A percentile compares a stretch with the other conserved stretches of the same genome.
Conservation (phyloP, 2,113 vertebrate genomes). For the Himantopus leucocephalus region DNA sequence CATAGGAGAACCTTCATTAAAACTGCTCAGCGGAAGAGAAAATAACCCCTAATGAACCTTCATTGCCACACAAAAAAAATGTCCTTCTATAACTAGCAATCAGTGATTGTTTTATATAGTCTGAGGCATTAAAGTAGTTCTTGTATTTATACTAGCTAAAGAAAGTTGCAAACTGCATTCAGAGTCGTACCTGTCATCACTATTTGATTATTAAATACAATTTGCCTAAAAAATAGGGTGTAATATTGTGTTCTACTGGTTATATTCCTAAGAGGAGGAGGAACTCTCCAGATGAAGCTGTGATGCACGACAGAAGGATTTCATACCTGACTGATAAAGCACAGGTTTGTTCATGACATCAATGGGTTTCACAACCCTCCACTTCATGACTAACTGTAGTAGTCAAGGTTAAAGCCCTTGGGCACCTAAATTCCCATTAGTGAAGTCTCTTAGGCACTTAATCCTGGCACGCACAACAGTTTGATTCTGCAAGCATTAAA, state of each 20-base stretch:
- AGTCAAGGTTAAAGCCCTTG: background rate
- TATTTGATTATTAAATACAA: background rate
- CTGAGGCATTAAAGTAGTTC: background rate
- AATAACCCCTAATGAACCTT: background rate
- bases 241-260: background rate
- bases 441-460: background rate
- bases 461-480: background rate
- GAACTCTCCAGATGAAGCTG: background rate
- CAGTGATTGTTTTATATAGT: background rate
- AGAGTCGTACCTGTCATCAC: background rate
- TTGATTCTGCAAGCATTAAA: constrained; percentile 1
- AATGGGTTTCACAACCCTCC: background rate
- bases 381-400: background rate
- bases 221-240: background rate
- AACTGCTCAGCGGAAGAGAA: background rate
- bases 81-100: background rate
- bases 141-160: background rate
- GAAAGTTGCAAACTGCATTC: background rate
- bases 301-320: background rate
- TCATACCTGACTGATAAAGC: background rate
- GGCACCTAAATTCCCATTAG: background rate
- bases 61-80: background rate
- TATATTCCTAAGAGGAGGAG: background rate
- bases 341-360: background rate
- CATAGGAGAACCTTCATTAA: background rate